A percentile compares a stretch with the other conserved stretches of the same genome.
Evolutionary conservation across 2,888 invertebrate genomes (phyloP).

Genomic region (Eledone cirrhosa): DNA sequence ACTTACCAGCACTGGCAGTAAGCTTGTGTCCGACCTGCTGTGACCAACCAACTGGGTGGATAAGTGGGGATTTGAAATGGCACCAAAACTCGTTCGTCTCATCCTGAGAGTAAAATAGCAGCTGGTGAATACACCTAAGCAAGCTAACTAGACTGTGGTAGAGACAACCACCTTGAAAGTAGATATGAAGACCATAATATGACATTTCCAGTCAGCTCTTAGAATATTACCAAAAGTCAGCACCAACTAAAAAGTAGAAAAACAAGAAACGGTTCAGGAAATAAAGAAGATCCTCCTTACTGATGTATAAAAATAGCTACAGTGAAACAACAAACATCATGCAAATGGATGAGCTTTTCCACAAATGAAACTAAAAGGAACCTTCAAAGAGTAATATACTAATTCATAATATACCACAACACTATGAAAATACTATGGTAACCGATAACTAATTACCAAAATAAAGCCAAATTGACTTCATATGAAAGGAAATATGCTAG

Average conservation of each 20-base stretch:
- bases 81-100: slow-evolving; percentile 85
- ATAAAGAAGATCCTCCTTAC: not conserved
- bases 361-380: too few relatives aligned
- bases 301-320: not conserved
- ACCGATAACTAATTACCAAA: too few relatives aligned
- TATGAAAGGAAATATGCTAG: too few relatives aligned
- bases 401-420: too few relatives aligned
- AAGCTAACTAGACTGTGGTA: not conserved
- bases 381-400: too few relatives aligned
- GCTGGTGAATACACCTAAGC: slow-evolving; percentile 18
- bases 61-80: slow-evolving; percentile 91
- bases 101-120: slow-evolving; percentile 42
- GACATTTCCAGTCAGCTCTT: slow-evolving; percentile 8
- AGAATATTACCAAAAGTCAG: slow-evolving; percentile 12
- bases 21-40: slow-evolving; percentile 87
- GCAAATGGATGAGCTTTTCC: too few relatives aligned
- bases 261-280: slow-evolving; percentile 1
- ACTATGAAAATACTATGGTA: too few relatives aligned
- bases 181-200: slow-evolving; percentile 17
- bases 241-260: slow-evolving; percentile 10
- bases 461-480: too few relatives aligned
- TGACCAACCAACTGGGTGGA: slow-evolving; percentile 98
- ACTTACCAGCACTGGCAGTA: slow-evolving; percentile 76
- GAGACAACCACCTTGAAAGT: slow-evolving; percentile 13
- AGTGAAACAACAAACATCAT: too few relatives aligned